A percentile compares a stretch with the other conserved stretches of the same genome.
These are phyloP conservation scores for Rhamnusium bicolor DNA, from an alignment of 2,888 invertebrate genomes.

Conservation along the genomic window DNA sequence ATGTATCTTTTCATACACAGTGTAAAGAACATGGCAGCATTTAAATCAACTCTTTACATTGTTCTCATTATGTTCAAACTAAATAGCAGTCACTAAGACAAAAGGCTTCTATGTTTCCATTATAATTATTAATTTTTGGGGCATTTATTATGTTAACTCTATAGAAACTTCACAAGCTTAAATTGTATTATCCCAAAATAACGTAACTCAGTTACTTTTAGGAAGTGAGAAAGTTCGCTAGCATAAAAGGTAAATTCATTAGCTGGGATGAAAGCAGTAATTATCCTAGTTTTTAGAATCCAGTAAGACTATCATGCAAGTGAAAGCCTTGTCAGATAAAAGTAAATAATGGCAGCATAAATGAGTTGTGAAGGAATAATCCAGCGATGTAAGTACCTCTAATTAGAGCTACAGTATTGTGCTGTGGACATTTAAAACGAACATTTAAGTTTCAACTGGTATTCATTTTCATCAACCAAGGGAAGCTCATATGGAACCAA, in stretches of 20 bases:
- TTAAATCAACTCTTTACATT: too few species aligned
- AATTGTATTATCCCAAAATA: background rate
- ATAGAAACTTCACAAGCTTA: background rate
- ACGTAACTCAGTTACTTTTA: constrained; percentile 17
- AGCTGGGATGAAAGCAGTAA: constrained; percentile 4
- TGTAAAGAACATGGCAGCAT: too few species aligned
- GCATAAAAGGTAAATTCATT: constrained; percentile 25
- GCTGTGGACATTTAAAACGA: background rate
- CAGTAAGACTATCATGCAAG: constrained; percentile 6
- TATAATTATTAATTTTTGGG: too few species aligned
- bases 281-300: constrained; percentile 6
- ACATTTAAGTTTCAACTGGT: background rate
- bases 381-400: background rate
- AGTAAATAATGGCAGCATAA: background rate
- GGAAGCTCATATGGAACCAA: too few species aligned
- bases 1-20: too few species aligned
- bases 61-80: too few species aligned
- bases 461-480: too few species aligned
- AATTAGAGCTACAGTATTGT: background rate
- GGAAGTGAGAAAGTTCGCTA: constrained; percentile 20
- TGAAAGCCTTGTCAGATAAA: background rate
- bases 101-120: too few species aligned
- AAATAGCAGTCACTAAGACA: too few species aligned
- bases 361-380: background rate
- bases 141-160: too few species aligned